Evolutionary conservation across 2,113 vertebrate species (phyloP), one percentile per base, ranked within the genome.

Genomic region (Centropristis striata): DNA sequence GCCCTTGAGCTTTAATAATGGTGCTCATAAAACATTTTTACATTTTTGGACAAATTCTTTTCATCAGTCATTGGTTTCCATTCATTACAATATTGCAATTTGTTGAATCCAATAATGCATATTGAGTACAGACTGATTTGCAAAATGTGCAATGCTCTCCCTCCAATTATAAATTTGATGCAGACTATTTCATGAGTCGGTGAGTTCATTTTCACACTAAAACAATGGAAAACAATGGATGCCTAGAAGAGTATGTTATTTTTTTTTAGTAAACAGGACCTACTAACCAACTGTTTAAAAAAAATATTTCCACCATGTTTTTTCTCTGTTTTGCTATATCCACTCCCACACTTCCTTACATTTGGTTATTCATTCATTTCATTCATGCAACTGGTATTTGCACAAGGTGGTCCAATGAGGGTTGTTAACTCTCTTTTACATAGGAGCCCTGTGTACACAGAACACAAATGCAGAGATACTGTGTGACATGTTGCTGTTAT

Each of bases 351-450:
- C 49, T 20, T 54, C 16, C 27, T 16, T 32, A 44, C 15, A 39
- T 25, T 27, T n/a, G 16, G 18, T 44, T 54, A 44, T 53, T 60
- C 32, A 53, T 49, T 50, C 20, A 47, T 59, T 64, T 32, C 13
- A 64, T 39, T 39, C 8, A 46, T 37, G 41, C 18, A 44, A 57
- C 18, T 14, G 8, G 32, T 64, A 75, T 75, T 55, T 75, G 27
- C 72, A 46, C 14, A 66, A 65, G 49, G 72, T 23, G 39, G 50
- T 65, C 51, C 28, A 55, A 32, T 28, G 20, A 36, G 8, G 25
- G 39, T 14, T 32, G 36, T 63, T 36, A 55, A 23, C 14, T 23
- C 12, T 37, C 14, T 23, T 7, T 37, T 36, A 5, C 49, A 54
- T 63, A 32, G 37, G 69, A 36, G 20, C 20, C 47, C 47, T 51